Evolutionary conservation across 2,888 invertebrate species (phyloP).

Genomic region (Macropis europaea): DNA sequence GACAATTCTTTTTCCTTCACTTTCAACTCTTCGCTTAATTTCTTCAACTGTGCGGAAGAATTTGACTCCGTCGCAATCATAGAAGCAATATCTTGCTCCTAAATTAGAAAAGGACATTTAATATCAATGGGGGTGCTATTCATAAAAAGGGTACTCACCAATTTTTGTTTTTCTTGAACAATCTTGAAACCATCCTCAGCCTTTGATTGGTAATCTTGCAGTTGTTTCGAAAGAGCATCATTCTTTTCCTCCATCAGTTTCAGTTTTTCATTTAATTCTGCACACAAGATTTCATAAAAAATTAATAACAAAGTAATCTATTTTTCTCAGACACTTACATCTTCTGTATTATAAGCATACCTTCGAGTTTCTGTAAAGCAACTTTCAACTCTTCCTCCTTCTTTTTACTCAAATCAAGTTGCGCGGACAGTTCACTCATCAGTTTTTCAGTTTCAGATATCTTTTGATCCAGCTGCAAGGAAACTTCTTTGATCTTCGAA

Average conservation of each 20-base stretch:
- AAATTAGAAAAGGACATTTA: constrained; percentile 5
- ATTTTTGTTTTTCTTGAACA: constrained; percentile 72
- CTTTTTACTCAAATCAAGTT: constrained; percentile 79
- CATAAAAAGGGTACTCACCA: constrained; percentile 65
- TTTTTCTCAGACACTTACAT: too few species aligned
- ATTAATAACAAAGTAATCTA: not conserved
- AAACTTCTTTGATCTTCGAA: constrained; percentile 81
- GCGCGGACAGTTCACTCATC: constrained; percentile 81
- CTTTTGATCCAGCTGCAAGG: constrained; percentile 81
- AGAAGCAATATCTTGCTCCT: constrained; percentile 80
- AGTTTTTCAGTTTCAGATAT: constrained; percentile 81
- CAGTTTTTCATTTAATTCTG: constrained; percentile 82
- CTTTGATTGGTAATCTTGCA: constrained; percentile 78
- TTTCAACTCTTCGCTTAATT: constrained; percentile 82
- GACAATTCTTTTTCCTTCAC: constrained; percentile 82
- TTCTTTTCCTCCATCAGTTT: constrained; percentile 82
- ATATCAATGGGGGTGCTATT: not conserved
- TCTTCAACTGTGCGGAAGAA: constrained; percentile 82
- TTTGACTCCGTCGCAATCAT: constrained; percentile 83
- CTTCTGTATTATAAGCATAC: constrained; percentile 27
- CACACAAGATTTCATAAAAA: constrained; percentile 29
- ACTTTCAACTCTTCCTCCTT: constrained; percentile 80
- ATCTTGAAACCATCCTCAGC: constrained; percentile 79
- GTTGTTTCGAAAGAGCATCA: constrained; percentile 81
- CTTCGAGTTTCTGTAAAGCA: constrained; percentile 72